Conservation (phyloP, 2,888 invertebrate genomes). For the Drosophila pullipes region DNA sequence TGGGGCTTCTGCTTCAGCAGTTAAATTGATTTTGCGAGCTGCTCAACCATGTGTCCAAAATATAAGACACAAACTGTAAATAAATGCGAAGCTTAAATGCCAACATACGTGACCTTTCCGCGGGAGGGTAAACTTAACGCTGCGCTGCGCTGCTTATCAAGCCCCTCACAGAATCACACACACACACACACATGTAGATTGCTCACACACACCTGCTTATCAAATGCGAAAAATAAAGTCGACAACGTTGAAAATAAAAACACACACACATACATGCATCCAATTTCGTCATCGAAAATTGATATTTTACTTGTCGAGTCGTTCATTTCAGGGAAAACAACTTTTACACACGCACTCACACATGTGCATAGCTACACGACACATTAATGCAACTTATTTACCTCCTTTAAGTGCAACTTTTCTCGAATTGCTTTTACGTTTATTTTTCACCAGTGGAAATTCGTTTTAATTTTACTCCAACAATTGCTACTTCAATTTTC, state of each 20-base stretch:
- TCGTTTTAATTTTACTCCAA: constrained; percentile 55
- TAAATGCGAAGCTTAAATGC: constrained; percentile 57
- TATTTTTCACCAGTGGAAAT: constrained; percentile 58
- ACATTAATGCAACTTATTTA: constrained; percentile 59
- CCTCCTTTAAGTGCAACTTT: constrained; percentile 70
- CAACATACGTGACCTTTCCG: constrained; percentile 69
- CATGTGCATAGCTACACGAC: constrained; percentile 14
- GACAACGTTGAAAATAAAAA: constrained; percentile 58
- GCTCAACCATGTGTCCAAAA: constrained; percentile 36
- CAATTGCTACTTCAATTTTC: constrained; percentile 50
- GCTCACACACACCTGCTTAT: constrained; percentile 62
- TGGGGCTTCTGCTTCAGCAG: constrained; percentile 55
- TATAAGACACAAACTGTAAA: constrained; percentile 41
- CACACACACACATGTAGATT: constrained; percentile 17
- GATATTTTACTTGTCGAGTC: constrained; percentile 57
- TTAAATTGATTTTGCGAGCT: constrained; percentile 55
- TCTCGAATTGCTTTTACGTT: constrained; percentile 56
- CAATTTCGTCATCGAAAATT: constrained; percentile 73
- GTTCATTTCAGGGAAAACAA: constrained; percentile 72
- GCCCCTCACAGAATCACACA: constrained; percentile 11
- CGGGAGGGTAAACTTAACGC: constrained; percentile 22
- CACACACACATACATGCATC: constrained; percentile 28
- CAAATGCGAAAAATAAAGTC: constrained; percentile 61
- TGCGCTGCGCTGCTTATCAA: constrained; percentile 58
- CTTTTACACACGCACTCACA: constrained; percentile 59